Evolutionary conservation across 2,797 vertebrate species (phyloP).

Genomic region (Cossypha caffra): DNA sequence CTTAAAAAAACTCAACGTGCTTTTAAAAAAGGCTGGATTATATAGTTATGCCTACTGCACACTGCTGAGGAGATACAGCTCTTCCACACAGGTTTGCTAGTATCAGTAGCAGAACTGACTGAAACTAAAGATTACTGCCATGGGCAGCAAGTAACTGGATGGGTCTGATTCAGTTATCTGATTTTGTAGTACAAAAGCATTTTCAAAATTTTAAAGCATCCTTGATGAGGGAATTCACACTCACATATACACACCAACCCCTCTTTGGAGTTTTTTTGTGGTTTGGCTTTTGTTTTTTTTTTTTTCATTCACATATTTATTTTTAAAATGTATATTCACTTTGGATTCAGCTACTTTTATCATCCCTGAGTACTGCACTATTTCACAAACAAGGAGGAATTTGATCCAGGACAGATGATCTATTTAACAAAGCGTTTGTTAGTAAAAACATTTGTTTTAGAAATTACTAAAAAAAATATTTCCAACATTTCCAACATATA

Average conservation of each 20-base stretch:
- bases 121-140: background rate
- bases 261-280: background rate
- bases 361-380: accelerated
- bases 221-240: background rate
- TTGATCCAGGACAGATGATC: background rate
- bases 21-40: background rate
- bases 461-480: background rate
- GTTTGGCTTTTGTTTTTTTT: background rate
- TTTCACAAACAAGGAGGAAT: background rate
- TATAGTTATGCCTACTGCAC: background rate
- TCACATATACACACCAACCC: accelerated
- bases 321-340: background rate
- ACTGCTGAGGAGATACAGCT: background rate
- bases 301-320: background rate
- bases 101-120: background rate
- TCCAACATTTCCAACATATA: background rate
- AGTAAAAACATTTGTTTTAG: background rate
- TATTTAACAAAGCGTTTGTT: background rate
- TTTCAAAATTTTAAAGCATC: background rate
- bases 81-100: background rate
- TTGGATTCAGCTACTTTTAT: background rate
- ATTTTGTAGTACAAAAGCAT: background rate
- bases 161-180: background rate
- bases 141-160: background rate
- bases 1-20: accelerated